Evolutionary conservation across 2,797 vertebrate species (phyloP).

Genomic region (Semotilus atromaculatus): DNA sequence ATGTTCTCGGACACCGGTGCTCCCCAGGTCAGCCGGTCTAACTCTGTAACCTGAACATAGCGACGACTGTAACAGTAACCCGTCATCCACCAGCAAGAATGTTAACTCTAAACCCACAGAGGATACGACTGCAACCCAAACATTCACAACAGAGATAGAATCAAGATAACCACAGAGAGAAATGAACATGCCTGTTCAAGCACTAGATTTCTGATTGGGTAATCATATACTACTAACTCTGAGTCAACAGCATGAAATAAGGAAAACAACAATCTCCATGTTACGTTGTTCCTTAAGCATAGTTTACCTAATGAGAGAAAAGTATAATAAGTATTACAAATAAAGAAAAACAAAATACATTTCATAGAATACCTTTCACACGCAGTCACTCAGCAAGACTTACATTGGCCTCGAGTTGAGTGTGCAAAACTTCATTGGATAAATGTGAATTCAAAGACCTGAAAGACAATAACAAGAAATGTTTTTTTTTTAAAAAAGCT

Average conservation of each 20-base stretch:
- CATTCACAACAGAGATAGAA: conserved; percentile 11
- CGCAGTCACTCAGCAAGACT: conserved; percentile 78
- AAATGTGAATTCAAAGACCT: conserved; percentile 60
- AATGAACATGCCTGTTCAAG: conserved; percentile 36
- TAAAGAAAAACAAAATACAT: conserved; percentile 49
- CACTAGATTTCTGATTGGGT: conserved; percentile 32
- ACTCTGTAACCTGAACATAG: conserved; percentile 50
- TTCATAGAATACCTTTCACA: conserved; percentile 76
- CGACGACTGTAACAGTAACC: conserved; percentile 51
- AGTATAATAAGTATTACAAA: conserved; percentile 19
- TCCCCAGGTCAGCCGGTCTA: conserved; percentile 32
- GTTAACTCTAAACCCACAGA: conserved; percentile 23
- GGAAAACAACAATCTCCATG: conserved; percentile 23
- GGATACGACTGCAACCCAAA: conserved; percentile 28
- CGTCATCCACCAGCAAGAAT: conserved; percentile 12
- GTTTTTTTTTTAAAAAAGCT: no score
- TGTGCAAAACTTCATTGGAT: conserved; percentile 71
- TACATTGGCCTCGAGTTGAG: conserved; percentile 75
- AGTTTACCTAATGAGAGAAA: conserved; percentile 47
- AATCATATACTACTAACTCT: conserved; percentile 14
- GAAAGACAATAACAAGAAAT: conserved; percentile 36
- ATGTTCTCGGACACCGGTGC: conserved; percentile 35
- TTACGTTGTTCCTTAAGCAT: conserved; percentile 35
- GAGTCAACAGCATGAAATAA: conserved; percentile 21
- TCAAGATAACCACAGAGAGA: conserved; percentile 33